Percentiles rank a stretch among this genome's conserved stretches.
phyloP scores from a whole-genome alignment of 2,888 invertebrate species.

The Ephialtes manifestator region DNA sequence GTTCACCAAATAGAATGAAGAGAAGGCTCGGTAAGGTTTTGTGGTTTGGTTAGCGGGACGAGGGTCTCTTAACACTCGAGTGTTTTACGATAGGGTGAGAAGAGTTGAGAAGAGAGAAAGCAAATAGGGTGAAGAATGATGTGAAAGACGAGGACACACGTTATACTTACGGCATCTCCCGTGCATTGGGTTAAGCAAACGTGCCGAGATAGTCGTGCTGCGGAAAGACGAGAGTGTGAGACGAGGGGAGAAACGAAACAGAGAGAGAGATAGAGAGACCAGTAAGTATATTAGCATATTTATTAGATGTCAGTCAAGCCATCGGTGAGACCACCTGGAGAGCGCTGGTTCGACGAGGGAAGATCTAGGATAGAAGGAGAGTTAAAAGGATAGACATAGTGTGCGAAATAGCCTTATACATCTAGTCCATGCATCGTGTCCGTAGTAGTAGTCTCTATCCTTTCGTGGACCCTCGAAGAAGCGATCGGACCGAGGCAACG shows the following conservation, averaged over 20 bases:
- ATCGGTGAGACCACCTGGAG: conserved; percentile 34
- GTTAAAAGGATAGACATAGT: conserved; percentile 18
- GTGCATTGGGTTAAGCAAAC: conserved; percentile 47
- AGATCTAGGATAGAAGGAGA: conserved; percentile 29
- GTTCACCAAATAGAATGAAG: conserved; percentile 54
- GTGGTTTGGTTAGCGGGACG: conserved; percentile 38
- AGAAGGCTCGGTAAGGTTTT: conserved; percentile 39
- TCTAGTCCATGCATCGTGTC: conserved; percentile 14
- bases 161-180: not conserved
- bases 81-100: conserved; percentile 10
- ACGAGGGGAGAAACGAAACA: conserved; percentile 19
- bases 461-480: conserved; percentile 26
- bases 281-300: conserved; percentile 77
- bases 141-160: conserved; percentile 34
- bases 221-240: conserved; percentile 17
- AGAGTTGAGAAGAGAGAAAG: conserved; percentile 31
- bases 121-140: conserved; percentile 49
- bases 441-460: conserved; percentile 9
- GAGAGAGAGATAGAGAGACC: conserved; percentile 10
- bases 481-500: conserved; percentile 27
- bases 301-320: conserved; percentile 76
- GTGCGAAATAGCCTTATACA: conserved; percentile 17
- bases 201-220: conserved; percentile 36
- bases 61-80: conserved; percentile 38
- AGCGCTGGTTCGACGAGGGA: conserved; percentile 48